These are phyloP conservation scores for Lutraria rhynchaena DNA, from an alignment of 1,140 invertebrate genomes.

Conservation along the genomic window DNA sequence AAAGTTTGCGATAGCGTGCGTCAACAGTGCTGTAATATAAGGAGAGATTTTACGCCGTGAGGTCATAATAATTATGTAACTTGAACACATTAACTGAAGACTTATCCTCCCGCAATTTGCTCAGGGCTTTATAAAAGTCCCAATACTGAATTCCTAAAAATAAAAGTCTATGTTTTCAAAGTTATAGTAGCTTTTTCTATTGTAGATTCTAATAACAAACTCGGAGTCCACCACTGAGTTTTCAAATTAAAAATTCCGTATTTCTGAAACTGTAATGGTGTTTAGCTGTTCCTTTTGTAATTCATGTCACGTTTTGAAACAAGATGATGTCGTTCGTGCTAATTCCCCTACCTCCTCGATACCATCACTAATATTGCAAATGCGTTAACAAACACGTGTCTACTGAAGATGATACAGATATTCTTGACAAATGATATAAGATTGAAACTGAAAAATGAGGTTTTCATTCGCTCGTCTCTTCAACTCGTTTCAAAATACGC, in stretches of 20 bases:
- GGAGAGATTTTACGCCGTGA: not conserved
- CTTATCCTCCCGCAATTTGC: not conserved
- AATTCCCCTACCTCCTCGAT: not conserved
- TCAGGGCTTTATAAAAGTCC: not conserved
- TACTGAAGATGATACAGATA: too few relatives aligned
- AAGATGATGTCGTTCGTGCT: not conserved
- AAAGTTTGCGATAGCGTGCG: constrained; percentile 60
- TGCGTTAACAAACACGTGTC: too few relatives aligned
- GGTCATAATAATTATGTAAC: not conserved
- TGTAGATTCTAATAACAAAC: not conserved
- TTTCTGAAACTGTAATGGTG: too few relatives aligned
- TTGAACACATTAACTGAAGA: not conserved
- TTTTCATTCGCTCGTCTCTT: too few relatives aligned
- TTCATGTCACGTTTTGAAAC: not conserved
- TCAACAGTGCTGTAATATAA: constrained; percentile 57
- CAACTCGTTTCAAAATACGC: too few relatives aligned
- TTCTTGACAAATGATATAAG: too few relatives aligned
- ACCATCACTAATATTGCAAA: not conserved
- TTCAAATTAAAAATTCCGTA: too few relatives aligned
- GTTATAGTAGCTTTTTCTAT: not conserved
- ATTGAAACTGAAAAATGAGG: too few relatives aligned
- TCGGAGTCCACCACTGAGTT: not conserved
- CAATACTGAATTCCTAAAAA: not conserved
- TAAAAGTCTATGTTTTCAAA: not conserved
- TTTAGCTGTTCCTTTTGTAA: too few relatives aligned